Evolutionary conservation across 2,113 vertebrate genomes (phyloP), one percentile per base, ranked within the genome.

Genomic region (Etia nguti): DNA sequence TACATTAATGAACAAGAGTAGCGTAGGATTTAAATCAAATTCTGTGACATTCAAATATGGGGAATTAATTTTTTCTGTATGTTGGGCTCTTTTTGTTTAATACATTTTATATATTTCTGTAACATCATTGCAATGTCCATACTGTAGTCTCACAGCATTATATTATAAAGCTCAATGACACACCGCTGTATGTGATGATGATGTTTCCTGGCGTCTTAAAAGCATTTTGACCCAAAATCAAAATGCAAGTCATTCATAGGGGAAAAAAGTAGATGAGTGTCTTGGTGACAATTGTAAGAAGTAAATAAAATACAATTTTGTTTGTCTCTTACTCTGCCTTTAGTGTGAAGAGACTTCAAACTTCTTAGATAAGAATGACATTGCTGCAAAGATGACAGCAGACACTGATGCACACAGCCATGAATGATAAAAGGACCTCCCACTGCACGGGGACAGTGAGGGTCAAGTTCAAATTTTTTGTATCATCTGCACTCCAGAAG

Each of bases 401-500:
- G 56, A 86, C 18, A 59, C 65, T 80, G 80, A 86, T 79, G 26
- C 50, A 43, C 13, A 11, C 85, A 55, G 87, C 79, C 85, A 75
- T 59, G 38, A 80, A 48, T 20, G 84, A 90, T 88, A 60, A 90
- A 80, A 80, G 60, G 80, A 89, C 73, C 18, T 86, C 75, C 57
- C 80, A 31, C 80, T 31, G 80, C 83, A 85, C 36, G 57, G 84
- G 84, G 70, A 89, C 82, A 36, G 10, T 2, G 22, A 10, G 73
- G 80, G 62, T 83, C 88, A 81, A 75, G 84, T 88, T 87, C 38
- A 70, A 16, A 56, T 52, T 79, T 36, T 85, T 50, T 80, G 80
- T 52, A 90, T 90, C 84, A 83, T 82, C 79, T 84, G 84, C 81
- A 90, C 36, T 62, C 55, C 86, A 91, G 73, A 85, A 85, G 81